phyloP scores from a whole-genome alignment of 2,888 invertebrate species.

The Pristionchus entomophagus region DNA sequence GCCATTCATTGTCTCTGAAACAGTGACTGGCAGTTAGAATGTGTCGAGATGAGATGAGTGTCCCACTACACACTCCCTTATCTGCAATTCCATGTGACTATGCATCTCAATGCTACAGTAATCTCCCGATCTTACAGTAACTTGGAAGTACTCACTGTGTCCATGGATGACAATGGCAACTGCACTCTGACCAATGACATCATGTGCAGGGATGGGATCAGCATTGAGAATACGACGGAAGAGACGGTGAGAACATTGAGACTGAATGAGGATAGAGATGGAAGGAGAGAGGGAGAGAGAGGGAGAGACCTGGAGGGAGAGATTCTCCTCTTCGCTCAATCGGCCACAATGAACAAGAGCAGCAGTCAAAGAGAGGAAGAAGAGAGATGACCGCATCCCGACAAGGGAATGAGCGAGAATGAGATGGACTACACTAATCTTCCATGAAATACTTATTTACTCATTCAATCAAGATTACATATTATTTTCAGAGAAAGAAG shows the following conservation, averaged over 20 bases:
- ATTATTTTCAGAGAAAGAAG: not conserved
- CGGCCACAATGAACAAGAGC: not conserved
- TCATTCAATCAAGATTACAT: no score
- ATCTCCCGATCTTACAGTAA: not conserved
- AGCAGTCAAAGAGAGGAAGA: not conserved
- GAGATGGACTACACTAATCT: no score
- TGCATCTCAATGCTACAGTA: not conserved
- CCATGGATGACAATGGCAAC: slow-evolving; percentile 1
- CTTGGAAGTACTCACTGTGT: not conserved
- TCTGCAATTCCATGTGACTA: not conserved
- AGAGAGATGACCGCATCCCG: not conserved
- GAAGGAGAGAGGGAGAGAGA: not conserved
- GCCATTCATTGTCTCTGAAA: not conserved
- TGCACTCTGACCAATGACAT: slow-evolving; percentile 15
- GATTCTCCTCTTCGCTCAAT: slow-evolving; percentile 9
- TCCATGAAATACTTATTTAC: no score
- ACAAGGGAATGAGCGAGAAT: no score
- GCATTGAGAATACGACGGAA: not conserved
- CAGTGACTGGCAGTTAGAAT: slow-evolving; percentile 4
- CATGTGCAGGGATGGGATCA: not conserved
- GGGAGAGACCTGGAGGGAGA: not conserved
- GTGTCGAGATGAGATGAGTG: slow-evolving; percentile 24
- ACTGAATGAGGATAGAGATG: not conserved
- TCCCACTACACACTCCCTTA: not conserved
- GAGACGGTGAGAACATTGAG: not conserved